These are phyloP conservation scores for Zeus faber DNA, from an alignment of 2,113 vertebrate genomes.

Conservation along the genomic window DNA sequence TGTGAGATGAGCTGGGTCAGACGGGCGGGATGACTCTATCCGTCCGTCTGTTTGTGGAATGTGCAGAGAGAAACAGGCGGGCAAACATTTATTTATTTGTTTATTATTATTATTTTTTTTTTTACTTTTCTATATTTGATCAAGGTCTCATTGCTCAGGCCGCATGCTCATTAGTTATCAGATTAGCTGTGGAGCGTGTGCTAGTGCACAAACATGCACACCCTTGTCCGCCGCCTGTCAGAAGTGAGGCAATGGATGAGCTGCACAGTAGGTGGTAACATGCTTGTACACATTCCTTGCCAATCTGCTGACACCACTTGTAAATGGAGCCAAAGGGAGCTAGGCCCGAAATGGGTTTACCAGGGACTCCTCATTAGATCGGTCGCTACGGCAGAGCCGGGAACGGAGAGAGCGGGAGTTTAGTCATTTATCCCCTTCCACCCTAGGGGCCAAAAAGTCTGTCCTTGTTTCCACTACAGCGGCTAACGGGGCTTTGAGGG, in stretches of 20 bases:
- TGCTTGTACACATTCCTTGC: conserved; percentile 57
- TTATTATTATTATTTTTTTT: no score
- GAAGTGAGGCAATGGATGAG: conserved; percentile 57
- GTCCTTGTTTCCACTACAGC: not conserved
- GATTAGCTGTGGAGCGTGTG: conserved; percentile 35
- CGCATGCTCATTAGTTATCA: conserved; percentile 35
- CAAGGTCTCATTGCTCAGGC: conserved; percentile 35
- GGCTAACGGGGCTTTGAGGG: not conserved
- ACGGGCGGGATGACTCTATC: no score
- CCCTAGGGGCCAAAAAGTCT: conserved; percentile 1
- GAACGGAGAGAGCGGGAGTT: conserved; percentile 18
- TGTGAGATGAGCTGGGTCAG: not conserved
- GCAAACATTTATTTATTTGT: no score
- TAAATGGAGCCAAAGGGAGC: conserved; percentile 54
- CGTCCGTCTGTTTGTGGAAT: not conserved
- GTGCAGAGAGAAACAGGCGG: not conserved
- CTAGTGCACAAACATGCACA: conserved; percentile 28
- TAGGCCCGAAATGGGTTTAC: conserved; percentile 44
- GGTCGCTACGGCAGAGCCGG: conserved; percentile 27
- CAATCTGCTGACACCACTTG: conserved; percentile 54
- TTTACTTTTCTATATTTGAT: conserved; percentile 34
- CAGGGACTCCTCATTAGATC: conserved; percentile 26
- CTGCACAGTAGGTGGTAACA: conserved; percentile 62
- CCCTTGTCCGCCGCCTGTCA: conserved; percentile 45
- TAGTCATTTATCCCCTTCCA: conserved; percentile 15